Evolutionary conservation across 2,888 invertebrate species (phyloP), one percentile per base, ranked within the genome.

Genomic region (Caenorhabditis auriculariae): DNA sequence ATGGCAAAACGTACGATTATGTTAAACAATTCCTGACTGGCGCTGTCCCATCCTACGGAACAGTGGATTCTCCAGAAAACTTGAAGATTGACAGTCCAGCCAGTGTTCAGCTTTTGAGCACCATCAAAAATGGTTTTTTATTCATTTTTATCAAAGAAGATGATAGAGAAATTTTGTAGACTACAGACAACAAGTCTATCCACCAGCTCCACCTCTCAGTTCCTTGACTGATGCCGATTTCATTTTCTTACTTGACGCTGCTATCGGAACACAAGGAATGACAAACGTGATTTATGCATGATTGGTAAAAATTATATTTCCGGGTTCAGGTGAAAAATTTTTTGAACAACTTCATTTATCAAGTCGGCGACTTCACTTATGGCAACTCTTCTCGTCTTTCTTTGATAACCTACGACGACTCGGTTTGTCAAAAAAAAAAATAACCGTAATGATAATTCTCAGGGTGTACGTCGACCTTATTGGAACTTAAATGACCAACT

Each of bases 121-220:
- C 46, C 7, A 27, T 67, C 2, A 43, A 52, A n/a, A 51, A 55
- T n/a, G n/a, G n/a, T n/a, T n/a, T n/a, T n/a, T n/a, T n/a, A n/a
- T n/a, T n/a, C n/a, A n/a, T n/a, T 3, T 15, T 9, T 2, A n/a
- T 26, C 9, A 9, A 17, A 3, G 3, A 21, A 17, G 17, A 29
- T 2, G 4, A n/a, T 6, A 42, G 4, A 23, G 15, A 4, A 3
- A 6, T n/a, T 15, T 41, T 44, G 4, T 49, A 66, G 66, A 56
- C 32, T 64, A 67, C 41, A 67, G 56, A 24, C n/a, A 24, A 3
- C 15, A 15, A 5, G 39, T 67, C 9, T 67, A 67, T 29, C 67
- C 67, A 17, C 21, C 41, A n/a, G 28, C 46, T 17, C 35, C 37
- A 21, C 9, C 38, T 7, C 41, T 46, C 2, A 17, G 29, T 3